Evolutionary conservation across 1,140 invertebrate genomes (phyloP).

Genomic region (Sminthurides bifidus): DNA sequence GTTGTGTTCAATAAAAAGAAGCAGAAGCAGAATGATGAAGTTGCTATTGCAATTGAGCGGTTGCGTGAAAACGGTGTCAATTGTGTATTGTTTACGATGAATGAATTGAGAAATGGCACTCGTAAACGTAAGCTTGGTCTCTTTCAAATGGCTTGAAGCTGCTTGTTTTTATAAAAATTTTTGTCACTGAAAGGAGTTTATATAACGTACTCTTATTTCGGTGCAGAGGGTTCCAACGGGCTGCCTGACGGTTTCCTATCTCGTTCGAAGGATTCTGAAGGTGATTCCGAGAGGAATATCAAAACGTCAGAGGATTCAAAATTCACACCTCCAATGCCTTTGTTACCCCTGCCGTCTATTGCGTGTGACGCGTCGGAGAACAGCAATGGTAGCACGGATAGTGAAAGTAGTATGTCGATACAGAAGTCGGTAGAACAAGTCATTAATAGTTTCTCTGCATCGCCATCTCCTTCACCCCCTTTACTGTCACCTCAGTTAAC

Average conservation of each 20-base stretch:
- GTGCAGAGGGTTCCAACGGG: too few relatives aligned
- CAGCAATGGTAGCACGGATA: slow-evolving; percentile 1
- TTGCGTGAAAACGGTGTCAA: slow-evolving; percentile 30
- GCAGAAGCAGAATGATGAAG: slow-evolving; percentile 26
- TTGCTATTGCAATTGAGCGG: slow-evolving; percentile 16
- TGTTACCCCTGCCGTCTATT: background rate
- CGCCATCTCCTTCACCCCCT: slow-evolving; percentile 1
- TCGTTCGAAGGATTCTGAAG: too few relatives aligned
- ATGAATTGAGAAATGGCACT: slow-evolving; percentile 23
- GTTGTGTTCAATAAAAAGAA: slow-evolving; percentile 24
- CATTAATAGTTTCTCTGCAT: slow-evolving; percentile 4
- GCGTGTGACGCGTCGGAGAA: background rate
- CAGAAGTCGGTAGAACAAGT: background rate
- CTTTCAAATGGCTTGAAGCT: too few relatives aligned
- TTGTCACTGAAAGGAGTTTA: too few relatives aligned
- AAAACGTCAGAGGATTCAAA: background rate
- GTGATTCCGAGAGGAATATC: too few relatives aligned
- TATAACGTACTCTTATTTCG: too few relatives aligned
- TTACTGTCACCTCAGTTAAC: background rate
- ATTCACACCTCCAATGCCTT: background rate
- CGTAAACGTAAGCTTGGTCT: slow-evolving; percentile 14
- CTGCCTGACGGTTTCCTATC: too few relatives aligned
- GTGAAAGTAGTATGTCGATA: background rate
- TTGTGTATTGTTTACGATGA: slow-evolving; percentile 27
- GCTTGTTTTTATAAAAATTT: too few relatives aligned